A percentile compares a stretch with the other conserved stretches of the same genome.
Conservation (phyloP, 2,113 vertebrate genomes). For the Hemicordylus capensis region DNA sequence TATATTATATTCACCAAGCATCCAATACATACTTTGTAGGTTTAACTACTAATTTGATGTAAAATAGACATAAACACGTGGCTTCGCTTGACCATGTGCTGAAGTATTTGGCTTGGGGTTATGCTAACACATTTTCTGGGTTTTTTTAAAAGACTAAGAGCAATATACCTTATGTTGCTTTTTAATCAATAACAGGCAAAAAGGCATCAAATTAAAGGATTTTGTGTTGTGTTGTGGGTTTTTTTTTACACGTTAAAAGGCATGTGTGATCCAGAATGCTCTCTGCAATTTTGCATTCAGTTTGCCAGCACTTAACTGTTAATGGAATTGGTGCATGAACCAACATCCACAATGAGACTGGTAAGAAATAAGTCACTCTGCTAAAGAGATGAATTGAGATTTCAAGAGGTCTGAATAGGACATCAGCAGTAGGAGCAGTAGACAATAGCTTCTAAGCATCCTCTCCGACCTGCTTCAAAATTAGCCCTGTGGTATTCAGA, state of each 20-base stretch:
- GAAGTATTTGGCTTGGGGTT: not conserved
- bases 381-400: not conserved
- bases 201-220: not conserved
- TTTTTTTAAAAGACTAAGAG: not conserved
- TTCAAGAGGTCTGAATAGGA: not conserved
- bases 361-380: not conserved
- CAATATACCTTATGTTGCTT: not conserved
- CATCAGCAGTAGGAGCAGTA: no score
- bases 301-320: not conserved
- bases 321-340: not conserved
- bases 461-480: no score
- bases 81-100: not conserved
- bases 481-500: no score
- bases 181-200: not conserved
- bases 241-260: conserved; percentile 2
- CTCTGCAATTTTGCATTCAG: not conserved
- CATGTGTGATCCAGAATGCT: not conserved
- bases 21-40: not conserved
- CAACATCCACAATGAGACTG: not conserved
- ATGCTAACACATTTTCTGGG: not conserved
- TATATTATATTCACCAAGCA: not conserved
- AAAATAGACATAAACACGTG: not conserved
- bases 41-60: not conserved
- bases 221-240: not conserved
- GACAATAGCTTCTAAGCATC: no score